A percentile compares a stretch with the other conserved stretches of the same genome.
phyloP scores from a whole-genome alignment of 2,888 invertebrate species.

The Gryllus longicercus region DNA sequence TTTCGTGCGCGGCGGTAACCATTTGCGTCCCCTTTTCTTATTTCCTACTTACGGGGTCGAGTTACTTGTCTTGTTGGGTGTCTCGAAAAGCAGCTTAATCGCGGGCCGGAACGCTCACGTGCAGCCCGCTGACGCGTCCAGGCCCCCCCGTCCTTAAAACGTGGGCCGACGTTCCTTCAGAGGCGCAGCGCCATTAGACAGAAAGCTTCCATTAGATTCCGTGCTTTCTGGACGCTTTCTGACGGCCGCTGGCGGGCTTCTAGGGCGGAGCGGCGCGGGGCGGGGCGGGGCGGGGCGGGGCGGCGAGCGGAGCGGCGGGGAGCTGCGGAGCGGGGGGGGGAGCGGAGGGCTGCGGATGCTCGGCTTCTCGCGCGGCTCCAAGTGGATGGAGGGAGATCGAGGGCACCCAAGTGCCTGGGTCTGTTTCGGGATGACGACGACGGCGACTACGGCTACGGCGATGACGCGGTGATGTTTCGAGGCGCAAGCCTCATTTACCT shows the following conservation, averaged over 20 bases:
- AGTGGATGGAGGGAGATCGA: too few relatives aligned
- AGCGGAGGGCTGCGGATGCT: too few relatives aligned
- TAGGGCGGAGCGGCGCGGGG: background rate
- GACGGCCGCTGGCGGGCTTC: background rate
- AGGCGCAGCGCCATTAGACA: conserved; percentile 2
- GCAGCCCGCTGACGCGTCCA: background rate
- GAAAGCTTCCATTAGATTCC: conserved; percentile 10
- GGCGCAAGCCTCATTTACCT: too few relatives aligned
- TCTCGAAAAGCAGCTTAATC: conserved; percentile 11
- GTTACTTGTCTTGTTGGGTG: background rate
- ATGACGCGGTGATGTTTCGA: too few relatives aligned
- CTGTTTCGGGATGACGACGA: too few relatives aligned
- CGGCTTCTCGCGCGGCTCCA: too few relatives aligned
- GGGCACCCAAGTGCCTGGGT: too few relatives aligned
- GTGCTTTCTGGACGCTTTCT: conserved; percentile 6
- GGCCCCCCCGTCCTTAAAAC: background rate
- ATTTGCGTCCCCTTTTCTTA: too few relatives aligned
- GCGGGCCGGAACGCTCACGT: background rate
- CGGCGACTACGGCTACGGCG: too few relatives aligned
- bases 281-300: background rate
- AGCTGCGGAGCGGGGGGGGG: background rate
- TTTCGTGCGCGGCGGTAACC: too few relatives aligned
- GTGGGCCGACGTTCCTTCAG: background rate
- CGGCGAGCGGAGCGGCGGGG: background rate
- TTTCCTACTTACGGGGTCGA: too few relatives aligned